Percentiles rank a stretch among this genome's conserved stretches.
Evolutionary conservation across 2,888 invertebrate species (phyloP).

Genomic region (Biston betularia): DNA sequence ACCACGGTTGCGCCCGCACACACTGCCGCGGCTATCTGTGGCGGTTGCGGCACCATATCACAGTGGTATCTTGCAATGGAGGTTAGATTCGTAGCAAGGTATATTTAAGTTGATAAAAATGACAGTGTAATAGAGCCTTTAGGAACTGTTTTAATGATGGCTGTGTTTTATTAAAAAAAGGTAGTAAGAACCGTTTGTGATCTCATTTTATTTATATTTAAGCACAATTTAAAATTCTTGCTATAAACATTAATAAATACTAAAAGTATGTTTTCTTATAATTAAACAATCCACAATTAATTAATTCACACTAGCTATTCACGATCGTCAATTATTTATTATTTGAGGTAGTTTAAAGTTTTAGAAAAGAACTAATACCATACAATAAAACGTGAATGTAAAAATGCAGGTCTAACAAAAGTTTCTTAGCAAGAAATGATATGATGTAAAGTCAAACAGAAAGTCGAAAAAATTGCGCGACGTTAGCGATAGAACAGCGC

Average conservation of each 20-base stretch:
- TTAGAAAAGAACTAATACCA: not conserved
- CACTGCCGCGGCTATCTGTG: too few species aligned
- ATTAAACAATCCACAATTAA: constrained; percentile 1
- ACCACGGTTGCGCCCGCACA: too few species aligned
- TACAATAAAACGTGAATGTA: not conserved
- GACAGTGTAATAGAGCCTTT: not conserved
- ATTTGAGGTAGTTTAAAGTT: constrained; percentile 7
- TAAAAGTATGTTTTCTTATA: constrained; percentile 44
- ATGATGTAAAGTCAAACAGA: not conserved
- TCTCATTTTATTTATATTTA: constrained; percentile 47
- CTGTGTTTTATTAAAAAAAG: constrained; percentile 6
- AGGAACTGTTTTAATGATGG: not conserved
- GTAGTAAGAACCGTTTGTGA: constrained; percentile 30
- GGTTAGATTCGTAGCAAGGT: too few species aligned
- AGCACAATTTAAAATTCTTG: constrained; percentile 46
- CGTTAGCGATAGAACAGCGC: not conserved
- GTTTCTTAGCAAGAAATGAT: not conserved
- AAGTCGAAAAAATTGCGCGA: not conserved
- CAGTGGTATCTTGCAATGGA: too few species aligned
- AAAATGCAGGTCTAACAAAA: not conserved
- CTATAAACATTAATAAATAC: constrained; percentile 57
- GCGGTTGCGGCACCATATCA: too few species aligned
- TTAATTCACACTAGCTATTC: not conserved
- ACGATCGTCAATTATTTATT: constrained; percentile 2
- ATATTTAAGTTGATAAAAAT: too few species aligned